phyloP scores from a whole-genome alignment of 2,113 vertebrate genomes.

The Eolophus roseicapilla region DNA sequence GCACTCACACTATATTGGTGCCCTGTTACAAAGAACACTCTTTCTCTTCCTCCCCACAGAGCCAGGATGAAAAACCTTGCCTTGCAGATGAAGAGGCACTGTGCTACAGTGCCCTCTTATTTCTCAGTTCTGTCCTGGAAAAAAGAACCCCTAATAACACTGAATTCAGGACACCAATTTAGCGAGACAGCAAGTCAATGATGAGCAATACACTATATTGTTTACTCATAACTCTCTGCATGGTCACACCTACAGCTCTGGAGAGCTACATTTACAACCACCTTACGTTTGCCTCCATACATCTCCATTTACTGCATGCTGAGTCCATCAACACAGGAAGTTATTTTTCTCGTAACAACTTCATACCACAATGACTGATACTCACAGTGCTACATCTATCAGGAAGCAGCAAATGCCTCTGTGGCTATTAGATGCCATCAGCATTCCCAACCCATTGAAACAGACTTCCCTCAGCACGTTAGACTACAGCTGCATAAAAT shows the following conservation, averaged over 20 bases:
- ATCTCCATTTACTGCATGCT: not conserved
- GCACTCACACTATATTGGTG: not conserved
- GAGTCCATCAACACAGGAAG: conserved; percentile 50
- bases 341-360: conserved; percentile 47
- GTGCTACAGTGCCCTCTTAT: not conserved
- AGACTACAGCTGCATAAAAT: not conserved
- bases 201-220: not conserved
- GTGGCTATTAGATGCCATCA: conserved; percentile 21
- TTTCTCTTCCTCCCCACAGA: not conserved
- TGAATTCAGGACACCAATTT: not conserved
- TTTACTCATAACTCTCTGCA: not conserved
- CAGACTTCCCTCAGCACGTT: not conserved
- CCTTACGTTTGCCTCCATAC: not conserved
- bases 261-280: not conserved
- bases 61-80: not conserved
- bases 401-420: conserved; percentile 48
- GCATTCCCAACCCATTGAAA: conserved; percentile 3
- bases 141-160: not conserved
- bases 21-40: not conserved
- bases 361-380: conserved; percentile 26
- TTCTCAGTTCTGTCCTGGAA: not conserved
- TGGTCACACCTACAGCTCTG: not conserved
- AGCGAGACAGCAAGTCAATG: not conserved
- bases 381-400: not conserved
- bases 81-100: not conserved